Base-by-base conservation (phyloP, 2,888 invertebrate genomes). In the Microctonus aethiopoides region DNA sequence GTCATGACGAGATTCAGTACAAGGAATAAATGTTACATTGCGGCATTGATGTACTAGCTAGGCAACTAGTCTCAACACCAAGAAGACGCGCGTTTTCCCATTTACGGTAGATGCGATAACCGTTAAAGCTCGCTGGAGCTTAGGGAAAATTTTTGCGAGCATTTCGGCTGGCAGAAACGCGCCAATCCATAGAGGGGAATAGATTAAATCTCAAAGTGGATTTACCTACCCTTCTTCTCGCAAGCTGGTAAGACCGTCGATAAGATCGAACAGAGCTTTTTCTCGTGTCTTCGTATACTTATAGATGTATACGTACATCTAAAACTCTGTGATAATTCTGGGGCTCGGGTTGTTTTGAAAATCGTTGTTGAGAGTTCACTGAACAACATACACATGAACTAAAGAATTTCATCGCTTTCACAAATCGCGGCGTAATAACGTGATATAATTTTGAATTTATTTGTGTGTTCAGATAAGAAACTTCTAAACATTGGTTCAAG, bases 181-280 rank as follows among this genome's bases (percentile, higher is more conserved):
- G 65, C 72, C 72, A 73, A 74, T 76, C 74, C 73, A 69, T 71
- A 73, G 73, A 70, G 57, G 75, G 76, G 75, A 78, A 77, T 78
- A 79, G 78, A 80, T 79, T 80, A 77, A 79, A 80, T 79, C 77
- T 76, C 72, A 78, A 76, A 80, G 76, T 75, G 73, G 76, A 80
- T 79, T 80, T 75, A 75, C 69, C 73, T 46, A 67, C 74, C 68
- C 71, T 56, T 67, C 67, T 56, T 68, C 67, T 56, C 56, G 57
- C 57, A n/a, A 29, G 54, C 54, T 54, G 54, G 32, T 32, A 57
- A 57, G 13, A 57, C 32, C 62, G 60, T 64, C 72, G 71, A 66
- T 73, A 65, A 73, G 67, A 73, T 74, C 65, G 61, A 68, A 57
- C 65, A 41, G 46, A 66, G 57, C 52, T 39, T 54, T 52, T 29